A percentile compares a stretch with the other conserved stretches of the same genome.
phyloP scores from a whole-genome alignment of 2,797 vertebrate genomes.

The Babyrousa celebensis region DNA sequence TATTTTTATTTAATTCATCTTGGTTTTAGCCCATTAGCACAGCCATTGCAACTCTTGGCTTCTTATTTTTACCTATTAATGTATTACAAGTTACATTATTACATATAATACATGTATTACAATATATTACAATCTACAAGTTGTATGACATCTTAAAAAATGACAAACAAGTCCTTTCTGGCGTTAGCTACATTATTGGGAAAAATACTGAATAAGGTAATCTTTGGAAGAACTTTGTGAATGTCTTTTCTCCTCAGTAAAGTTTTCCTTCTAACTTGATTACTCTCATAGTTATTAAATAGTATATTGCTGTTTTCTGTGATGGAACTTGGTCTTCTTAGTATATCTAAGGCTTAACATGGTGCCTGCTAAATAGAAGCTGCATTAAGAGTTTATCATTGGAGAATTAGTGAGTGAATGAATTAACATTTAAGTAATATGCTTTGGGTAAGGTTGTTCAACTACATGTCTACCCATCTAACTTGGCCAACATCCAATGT shows the following conservation, averaged over 20 bases:
- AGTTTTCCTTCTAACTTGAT: neutral
- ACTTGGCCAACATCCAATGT: neutral
- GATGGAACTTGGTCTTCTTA: neutral
- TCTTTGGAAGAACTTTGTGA: neutral
- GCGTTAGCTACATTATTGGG: neutral
- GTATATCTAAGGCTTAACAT: neutral
- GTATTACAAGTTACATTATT: neutral
- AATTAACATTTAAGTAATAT: neutral
- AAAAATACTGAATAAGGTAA: neutral
- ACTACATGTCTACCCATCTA: neutral
- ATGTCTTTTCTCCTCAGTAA: neutral
- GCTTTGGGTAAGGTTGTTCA: neutral
- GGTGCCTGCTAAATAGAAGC: neutral
- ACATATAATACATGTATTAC: no score
- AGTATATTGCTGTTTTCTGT: neutral
- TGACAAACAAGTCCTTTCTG: neutral
- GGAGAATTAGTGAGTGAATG: neutral
- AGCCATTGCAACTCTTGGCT: neutral
- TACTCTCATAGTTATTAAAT: neutral
- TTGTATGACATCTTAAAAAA: neutral
- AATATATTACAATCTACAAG: neutral
- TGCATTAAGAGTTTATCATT: neutral
- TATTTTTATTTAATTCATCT: neutral
- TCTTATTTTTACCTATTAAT: slow-evolving; percentile 40
- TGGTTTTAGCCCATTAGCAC: neutral